Conservation (phyloP, 2,888 invertebrate genomes). For the Parascotia fuliginaria region DNA sequence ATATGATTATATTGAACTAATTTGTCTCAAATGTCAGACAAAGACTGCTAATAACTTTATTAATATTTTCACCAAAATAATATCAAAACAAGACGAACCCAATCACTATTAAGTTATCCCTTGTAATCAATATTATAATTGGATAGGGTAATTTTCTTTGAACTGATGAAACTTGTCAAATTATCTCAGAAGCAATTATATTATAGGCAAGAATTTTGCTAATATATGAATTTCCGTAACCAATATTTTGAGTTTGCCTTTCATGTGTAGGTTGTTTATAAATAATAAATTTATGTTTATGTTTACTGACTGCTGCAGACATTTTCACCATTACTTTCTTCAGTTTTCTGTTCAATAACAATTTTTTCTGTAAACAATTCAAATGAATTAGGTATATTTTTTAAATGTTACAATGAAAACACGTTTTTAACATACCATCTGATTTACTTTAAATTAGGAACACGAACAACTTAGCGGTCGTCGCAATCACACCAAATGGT, state of each 20-base stretch:
- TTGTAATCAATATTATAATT: constrained; percentile 55
- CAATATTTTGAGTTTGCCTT: constrained; percentile 13
- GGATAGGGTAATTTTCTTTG: constrained; percentile 55
- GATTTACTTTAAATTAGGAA: no score
- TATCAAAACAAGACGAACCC: constrained; percentile 12
- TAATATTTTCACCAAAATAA: constrained; percentile 9
- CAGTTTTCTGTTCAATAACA: no score
- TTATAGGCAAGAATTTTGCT: constrained; percentile 41
- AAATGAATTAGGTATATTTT: no score
- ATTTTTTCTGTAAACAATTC: no score
- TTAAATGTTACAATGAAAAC: no score
- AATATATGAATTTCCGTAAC: constrained; percentile 46
- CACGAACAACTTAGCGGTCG: no score
- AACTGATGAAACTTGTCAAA: constrained; percentile 52
- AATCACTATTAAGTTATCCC: constrained; percentile 44
- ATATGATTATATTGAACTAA: background rate
- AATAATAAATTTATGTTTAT: no score
- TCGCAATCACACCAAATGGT: no score
- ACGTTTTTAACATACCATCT: no score
- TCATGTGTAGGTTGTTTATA: constrained; percentile 13
- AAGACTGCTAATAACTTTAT: background rate
- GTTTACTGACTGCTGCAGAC: no score
- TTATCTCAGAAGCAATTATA: constrained; percentile 46
- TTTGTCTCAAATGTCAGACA: background rate
- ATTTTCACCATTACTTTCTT: no score